phyloP scores from a whole-genome alignment of 2,797 vertebrate species.

The Sebastes diploproa region DNA sequence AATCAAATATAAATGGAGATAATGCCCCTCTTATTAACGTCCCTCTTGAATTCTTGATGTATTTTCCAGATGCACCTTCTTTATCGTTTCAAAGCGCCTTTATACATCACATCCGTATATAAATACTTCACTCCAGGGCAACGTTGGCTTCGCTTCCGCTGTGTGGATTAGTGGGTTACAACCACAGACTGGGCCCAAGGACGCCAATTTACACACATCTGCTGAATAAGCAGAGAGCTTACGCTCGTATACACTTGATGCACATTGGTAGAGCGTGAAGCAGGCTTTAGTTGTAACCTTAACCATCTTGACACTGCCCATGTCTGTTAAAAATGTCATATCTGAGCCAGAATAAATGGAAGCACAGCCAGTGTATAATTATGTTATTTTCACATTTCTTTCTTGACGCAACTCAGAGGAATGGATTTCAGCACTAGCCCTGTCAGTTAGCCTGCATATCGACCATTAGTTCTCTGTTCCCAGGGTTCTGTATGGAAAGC shows the following conservation, averaged over 20 bases:
- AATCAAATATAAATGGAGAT: not conserved
- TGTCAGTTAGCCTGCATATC: not conserved
- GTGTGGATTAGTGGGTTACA: slow-evolving; percentile 33
- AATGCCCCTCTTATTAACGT: not conserved
- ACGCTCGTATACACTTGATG: not conserved
- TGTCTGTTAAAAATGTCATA: not conserved
- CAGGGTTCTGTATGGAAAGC: not conserved
- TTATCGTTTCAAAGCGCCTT: not conserved
- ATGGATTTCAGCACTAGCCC: not conserved
- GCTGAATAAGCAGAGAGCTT: slow-evolving; percentile 20
- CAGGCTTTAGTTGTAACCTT: not conserved
- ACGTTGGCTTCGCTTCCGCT: slow-evolving; percentile 5
- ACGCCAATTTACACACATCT: slow-evolving; percentile 21
- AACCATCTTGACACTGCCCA: not conserved
- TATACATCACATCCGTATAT: not conserved
- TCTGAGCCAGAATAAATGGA: slow-evolving; percentile 8
- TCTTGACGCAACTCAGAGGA: not conserved
- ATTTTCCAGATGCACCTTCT: slow-evolving; percentile 3
- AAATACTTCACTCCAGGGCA: not conserved
- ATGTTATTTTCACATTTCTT: not conserved
- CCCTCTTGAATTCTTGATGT: not conserved
- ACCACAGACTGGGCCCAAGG: slow-evolving; percentile 14
- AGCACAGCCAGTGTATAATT: not conserved
- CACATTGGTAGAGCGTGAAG: not conserved
- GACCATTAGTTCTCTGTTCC: not conserved